Percentiles rank a stretch among this genome's conserved stretches.
phyloP scores from a whole-genome alignment of 2,888 invertebrate genomes.

The Nemoura dubitans region DNA sequence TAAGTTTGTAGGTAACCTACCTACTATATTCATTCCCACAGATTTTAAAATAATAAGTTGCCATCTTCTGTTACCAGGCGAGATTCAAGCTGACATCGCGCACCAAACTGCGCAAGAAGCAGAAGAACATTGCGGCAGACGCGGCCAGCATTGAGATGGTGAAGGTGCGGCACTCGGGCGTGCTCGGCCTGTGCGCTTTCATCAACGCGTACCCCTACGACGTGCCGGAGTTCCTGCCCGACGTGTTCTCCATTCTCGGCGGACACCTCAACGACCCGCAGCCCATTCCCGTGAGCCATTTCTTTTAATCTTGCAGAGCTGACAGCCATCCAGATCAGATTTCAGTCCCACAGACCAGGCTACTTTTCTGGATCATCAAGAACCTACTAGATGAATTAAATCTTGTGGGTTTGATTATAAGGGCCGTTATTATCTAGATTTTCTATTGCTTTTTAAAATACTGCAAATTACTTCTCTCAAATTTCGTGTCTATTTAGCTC shows the following conservation, averaged over 20 bases:
- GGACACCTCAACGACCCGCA: conserved; percentile 87
- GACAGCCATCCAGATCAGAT: neutral
- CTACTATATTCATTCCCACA: too few relatives aligned
- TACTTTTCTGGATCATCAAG: too few relatives aligned
- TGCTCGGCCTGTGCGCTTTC: conserved; percentile 88
- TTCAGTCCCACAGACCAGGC: neutral
- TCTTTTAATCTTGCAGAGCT: too few relatives aligned
- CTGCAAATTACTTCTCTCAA: too few relatives aligned
- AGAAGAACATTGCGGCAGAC: conserved; percentile 50
- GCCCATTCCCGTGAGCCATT: conserved; percentile 82
- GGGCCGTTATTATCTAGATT: too few relatives aligned
- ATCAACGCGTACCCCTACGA: conserved; percentile 90
- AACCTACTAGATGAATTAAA: too few relatives aligned
- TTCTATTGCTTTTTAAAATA: too few relatives aligned
- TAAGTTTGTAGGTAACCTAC: too few relatives aligned
- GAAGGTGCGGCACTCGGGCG: conserved; percentile 77
- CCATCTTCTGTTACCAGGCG: conserved; percentile 59
- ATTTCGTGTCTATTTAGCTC: too few relatives aligned
- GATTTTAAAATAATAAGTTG: too few relatives aligned
- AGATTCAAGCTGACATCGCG: conserved; percentile 67
- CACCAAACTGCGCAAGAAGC: conserved; percentile 58
- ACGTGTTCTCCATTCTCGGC: conserved; percentile 80
- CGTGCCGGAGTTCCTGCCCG: conserved; percentile 79
- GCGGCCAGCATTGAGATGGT: conserved; percentile 52
- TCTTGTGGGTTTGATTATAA: too few relatives aligned